Percentiles rank a stretch among this genome's conserved stretches.
Evolutionary conservation across 2,797 vertebrate genomes (phyloP).

Genomic region (Etheostoma nigrum): DNA sequence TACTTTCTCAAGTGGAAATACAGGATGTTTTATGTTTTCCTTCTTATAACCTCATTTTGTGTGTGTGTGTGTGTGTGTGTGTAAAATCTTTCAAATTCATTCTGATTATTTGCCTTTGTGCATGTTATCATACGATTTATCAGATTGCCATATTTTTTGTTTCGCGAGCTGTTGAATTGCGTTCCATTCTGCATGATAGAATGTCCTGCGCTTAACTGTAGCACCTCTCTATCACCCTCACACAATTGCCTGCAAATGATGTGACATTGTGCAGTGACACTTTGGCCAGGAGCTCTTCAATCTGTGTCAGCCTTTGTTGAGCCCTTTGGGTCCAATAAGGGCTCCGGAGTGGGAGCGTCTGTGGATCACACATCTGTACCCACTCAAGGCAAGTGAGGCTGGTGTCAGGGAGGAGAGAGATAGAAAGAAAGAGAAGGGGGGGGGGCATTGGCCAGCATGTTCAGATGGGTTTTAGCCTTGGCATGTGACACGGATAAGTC

Average conservation of each 20-base stretch:
- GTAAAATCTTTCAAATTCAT: neutral
- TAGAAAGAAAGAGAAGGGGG: neutral
- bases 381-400: conserved; percentile 69
- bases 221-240: conserved; percentile 41
- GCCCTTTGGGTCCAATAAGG: conserved; percentile 71
- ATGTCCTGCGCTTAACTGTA: neutral
- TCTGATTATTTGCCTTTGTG: neutral
- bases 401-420: conserved; percentile 17
- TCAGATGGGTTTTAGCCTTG: conserved; percentile 65
- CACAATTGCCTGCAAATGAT: conserved; percentile 39
- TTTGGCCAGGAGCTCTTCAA: conserved; percentile 61
- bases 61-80: neutral
- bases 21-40: neutral
- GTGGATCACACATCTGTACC: conserved; percentile 77
- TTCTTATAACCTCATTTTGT: neutral
- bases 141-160: neutral
- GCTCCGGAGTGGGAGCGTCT: conserved; percentile 62
- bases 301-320: conserved; percentile 67
- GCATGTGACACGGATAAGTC: conserved; percentile 65
- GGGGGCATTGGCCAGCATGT: conserved; percentile 33
- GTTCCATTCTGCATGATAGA: neutral
- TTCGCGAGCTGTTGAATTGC: neutral
- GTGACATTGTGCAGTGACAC: conserved; percentile 44
- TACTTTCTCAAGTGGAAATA: neutral
- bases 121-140: too few species aligned